Conservation (phyloP, 2,113 vertebrate genomes). For the Corythornis cristatus region DNA sequence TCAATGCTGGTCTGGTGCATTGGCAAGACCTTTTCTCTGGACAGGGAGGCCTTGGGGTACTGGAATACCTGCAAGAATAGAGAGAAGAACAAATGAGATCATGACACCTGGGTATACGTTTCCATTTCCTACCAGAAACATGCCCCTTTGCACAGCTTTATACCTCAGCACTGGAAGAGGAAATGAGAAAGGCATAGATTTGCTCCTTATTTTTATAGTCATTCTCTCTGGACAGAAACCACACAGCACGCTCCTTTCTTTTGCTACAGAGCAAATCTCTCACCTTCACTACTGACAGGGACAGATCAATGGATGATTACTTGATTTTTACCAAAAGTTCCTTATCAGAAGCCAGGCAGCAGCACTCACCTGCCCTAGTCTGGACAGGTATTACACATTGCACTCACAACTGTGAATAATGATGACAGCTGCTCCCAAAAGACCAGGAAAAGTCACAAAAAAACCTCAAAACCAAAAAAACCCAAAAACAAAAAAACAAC, state of each 20-base stretch:
- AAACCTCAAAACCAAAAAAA: neutral
- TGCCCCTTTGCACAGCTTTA: neutral
- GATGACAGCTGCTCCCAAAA: neutral
- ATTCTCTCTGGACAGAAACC: neutral
- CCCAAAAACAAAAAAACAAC: neutral
- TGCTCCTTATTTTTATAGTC: neutral
- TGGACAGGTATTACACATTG: neutral
- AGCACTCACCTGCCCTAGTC: neutral
- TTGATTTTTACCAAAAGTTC: neutral
- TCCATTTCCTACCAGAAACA: neutral
- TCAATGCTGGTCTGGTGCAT: conserved; percentile 86
- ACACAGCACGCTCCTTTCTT: neutral
- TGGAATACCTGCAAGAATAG: conserved; percentile 75
- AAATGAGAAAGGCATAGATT: neutral
- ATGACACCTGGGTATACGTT: neutral
- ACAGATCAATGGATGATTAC: neutral
- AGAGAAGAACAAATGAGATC: neutral
- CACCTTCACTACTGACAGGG: neutral
- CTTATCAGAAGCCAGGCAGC: neutral
- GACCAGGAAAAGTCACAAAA: neutral
- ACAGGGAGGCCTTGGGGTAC: conserved; percentile 73
- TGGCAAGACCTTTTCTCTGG: conserved; percentile 77
- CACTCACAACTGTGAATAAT: neutral
- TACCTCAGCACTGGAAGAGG: neutral
- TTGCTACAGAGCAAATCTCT: neutral